phyloP scores from a whole-genome alignment of 53 echinoderm and acorn worm species.

The Astropecten irregularis region DNA sequence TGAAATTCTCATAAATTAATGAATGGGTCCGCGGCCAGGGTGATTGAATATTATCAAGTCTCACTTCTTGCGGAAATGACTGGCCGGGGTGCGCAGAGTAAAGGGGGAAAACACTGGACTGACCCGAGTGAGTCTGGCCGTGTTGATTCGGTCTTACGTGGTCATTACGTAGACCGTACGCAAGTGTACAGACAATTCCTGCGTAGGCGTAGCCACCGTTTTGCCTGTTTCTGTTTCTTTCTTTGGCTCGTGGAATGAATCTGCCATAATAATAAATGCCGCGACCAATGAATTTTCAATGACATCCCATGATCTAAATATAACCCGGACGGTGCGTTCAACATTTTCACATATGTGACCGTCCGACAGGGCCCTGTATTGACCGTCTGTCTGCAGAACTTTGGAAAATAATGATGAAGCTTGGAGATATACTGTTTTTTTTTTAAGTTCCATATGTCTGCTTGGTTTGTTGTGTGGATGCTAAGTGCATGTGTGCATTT shows the following conservation, averaged over 20 bases:
- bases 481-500: constrained; percentile 9
- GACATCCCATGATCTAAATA: constrained; percentile 70
- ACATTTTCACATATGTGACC: constrained; percentile 49
- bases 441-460: constrained; percentile 49
- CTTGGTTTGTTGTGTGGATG: constrained; percentile 46
- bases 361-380: background rate
- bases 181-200: constrained; percentile 68
- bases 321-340: constrained; percentile 54
- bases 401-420: too few species aligned
- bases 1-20: constrained; percentile 68
- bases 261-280: constrained; percentile 69
- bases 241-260: constrained; percentile 64
- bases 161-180: constrained; percentile 84
- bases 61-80: constrained; percentile 52
- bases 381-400: background rate
- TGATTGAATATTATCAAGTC: constrained; percentile 60
- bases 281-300: constrained; percentile 76
- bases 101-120: constrained; percentile 27
- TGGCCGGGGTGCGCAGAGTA: constrained; percentile 7
- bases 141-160: constrained; percentile 71
- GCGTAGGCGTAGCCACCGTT: constrained; percentile 59
- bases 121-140: constrained; percentile 52
- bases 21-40: constrained; percentile 50
- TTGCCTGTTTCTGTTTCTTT: constrained; percentile 68
- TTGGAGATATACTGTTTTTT: constrained; percentile 13